Conservation (phyloP, 2,888 invertebrate genomes). For the Pristionchus entomophagus region DNA sequence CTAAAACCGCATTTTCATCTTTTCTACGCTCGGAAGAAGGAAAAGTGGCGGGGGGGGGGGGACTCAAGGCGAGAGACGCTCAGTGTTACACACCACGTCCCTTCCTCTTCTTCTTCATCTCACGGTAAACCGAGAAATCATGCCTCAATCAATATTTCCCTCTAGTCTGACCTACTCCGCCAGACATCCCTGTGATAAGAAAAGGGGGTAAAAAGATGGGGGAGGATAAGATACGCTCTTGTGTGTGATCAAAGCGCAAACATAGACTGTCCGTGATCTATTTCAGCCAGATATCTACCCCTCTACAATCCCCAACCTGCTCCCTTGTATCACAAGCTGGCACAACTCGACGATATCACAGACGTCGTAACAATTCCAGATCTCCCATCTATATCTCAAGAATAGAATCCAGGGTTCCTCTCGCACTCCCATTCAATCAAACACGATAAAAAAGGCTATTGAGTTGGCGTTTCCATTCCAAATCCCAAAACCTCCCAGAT, state of each 20-base stretch:
- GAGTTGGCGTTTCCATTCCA: too few relatives aligned
- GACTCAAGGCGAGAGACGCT: not conserved
- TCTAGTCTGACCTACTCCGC: not conserved
- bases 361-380: not conserved
- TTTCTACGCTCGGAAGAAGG: not conserved
- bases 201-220: not conserved
- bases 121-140: not conserved
- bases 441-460: too few relatives aligned
- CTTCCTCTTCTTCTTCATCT: not conserved
- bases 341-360: constrained; percentile 6
- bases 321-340: not conserved
- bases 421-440: too few relatives aligned
- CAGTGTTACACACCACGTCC: not conserved
- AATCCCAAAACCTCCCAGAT: not conserved
- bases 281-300: not conserved
- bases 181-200: not conserved
- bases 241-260: not conserved
- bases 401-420: too few relatives aligned
- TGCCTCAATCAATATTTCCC: not conserved
- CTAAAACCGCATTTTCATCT: not conserved
- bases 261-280: constrained; percentile 2
- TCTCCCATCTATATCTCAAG: not conserved
- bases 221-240: not conserved
- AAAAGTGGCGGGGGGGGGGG: not conserved
- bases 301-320: not conserved